phyloP scores from a whole-genome alignment of 2,888 invertebrate species.

The Drosophila histrio region DNA sequence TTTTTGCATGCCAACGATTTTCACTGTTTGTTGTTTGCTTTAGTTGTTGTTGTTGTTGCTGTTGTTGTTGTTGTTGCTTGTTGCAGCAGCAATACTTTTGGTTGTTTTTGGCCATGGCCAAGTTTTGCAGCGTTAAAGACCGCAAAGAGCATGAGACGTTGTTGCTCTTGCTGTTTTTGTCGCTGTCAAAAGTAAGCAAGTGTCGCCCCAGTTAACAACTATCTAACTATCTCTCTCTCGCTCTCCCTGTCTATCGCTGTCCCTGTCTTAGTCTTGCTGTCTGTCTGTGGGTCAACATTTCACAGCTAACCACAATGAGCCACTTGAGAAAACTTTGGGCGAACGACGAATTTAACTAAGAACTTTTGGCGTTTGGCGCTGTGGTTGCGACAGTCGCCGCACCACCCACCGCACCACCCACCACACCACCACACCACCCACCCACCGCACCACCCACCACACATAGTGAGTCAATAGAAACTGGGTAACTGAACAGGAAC shows the following conservation, averaged over 20 bases:
- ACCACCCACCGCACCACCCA: neutral
- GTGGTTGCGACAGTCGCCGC: slow-evolving; percentile 28
- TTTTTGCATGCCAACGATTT: slow-evolving; percentile 68
- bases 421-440: neutral
- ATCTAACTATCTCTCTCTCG: slow-evolving; percentile 9
- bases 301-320: slow-evolving; percentile 72
- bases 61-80: slow-evolving; percentile 24
- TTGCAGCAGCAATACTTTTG: slow-evolving; percentile 40
- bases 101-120: slow-evolving; percentile 32
- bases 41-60: slow-evolving; percentile 11
- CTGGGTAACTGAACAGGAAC: slow-evolving; percentile 9
- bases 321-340: slow-evolving; percentile 70
- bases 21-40: slow-evolving; percentile 37
- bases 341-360: slow-evolving; percentile 73
- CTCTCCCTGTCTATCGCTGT: neutral
- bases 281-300: slow-evolving; percentile 69
- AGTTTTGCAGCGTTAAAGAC: slow-evolving; percentile 58
- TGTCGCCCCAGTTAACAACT: slow-evolving; percentile 57
- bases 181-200: slow-evolving; percentile 63
- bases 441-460: neutral
- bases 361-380: slow-evolving; percentile 76
- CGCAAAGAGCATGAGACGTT: slow-evolving; percentile 55
- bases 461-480: slow-evolving; percentile 46
- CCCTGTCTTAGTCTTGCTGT: slow-evolving; percentile 11
- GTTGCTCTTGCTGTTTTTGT: slow-evolving; percentile 34